Evolutionary conservation across 2,888 invertebrate species (phyloP), one percentile per base, ranked within the genome.

Genomic region (Patella depressa): DNA sequence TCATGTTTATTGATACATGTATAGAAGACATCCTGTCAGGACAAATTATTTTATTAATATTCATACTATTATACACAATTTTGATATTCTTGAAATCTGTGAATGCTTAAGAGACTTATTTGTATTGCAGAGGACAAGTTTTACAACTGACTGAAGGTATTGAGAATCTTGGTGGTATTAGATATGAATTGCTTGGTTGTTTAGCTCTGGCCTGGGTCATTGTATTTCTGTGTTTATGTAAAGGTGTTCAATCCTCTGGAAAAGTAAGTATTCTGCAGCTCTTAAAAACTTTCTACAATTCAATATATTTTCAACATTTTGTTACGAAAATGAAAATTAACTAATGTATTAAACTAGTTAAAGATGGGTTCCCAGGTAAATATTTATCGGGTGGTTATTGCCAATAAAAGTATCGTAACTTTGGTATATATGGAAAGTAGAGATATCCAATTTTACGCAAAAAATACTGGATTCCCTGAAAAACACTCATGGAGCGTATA

Each of bases 221-320:
- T 15, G 86, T 88, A 29, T 88, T 87, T 73, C 78, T 84, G 34
- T 88, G 88, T 76, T 78, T 88, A n/a, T 85, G 82, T 80, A 88
- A 87, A 79, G 88, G 88, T 15, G 83, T 88, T 75, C 87, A 88
- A 78, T 85, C 85, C 12, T 88, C 84, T 15, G 85, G 85, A 71
- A 82, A 78, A 78, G 86, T 86, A 76, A 76, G 82, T 45, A 57
- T 24, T 15, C 45, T 45, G 24, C 70, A 69, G 19, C 15, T 75
- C 19, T 24, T 74, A 24, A 15, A 17, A 9, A 34, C 24, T 24
- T 45, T 72, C 7, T n/a, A 53, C 45, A 72, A 71, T 53, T 5
- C 45, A 72, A 17, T 15, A 70, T 15, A 14, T 71, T 71, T 45
- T 45, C 45, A 45, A 9, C 1, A 45, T 45, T 9, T 45, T 45